These are phyloP conservation scores for Lethrus apterus DNA, from an alignment of 1,140 invertebrate genomes.

Conservation along the genomic window DNA sequence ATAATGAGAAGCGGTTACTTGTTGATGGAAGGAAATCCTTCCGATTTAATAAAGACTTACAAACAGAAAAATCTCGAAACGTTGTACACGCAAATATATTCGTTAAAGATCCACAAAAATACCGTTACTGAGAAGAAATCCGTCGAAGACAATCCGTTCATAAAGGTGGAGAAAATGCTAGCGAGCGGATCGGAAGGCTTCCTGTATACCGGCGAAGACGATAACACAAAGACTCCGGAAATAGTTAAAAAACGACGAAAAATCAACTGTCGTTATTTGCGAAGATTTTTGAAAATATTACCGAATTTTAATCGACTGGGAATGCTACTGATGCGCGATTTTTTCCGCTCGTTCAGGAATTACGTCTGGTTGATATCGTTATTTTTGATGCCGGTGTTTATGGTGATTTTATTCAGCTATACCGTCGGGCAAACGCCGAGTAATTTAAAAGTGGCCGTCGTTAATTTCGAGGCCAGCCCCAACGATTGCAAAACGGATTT, in stretches of 20 bases:
- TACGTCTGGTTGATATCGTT: conserved; percentile 5
- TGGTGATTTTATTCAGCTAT: conserved; percentile 5
- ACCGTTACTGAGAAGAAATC: neutral
- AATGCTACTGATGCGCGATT: conserved; percentile 6
- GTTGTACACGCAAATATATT: conserved; percentile 12
- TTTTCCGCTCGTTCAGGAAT: neutral
- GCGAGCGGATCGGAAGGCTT: conserved; percentile 9
- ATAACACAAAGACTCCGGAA: neutral
- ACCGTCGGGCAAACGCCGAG: conserved; percentile 7
- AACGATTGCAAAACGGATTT: neutral
- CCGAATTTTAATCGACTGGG: conserved; percentile 8
- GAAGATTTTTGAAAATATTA: neutral
- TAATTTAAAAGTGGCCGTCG: conserved; percentile 5
- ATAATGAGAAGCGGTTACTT: conserved; percentile 12
- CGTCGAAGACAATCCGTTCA: conserved; percentile 5
- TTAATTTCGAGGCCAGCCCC: conserved; percentile 9
- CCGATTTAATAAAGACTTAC: conserved; percentile 2
- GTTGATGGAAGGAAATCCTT: conserved; percentile 12
- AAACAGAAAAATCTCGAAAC: conserved; percentile 11
- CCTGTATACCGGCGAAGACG: conserved; percentile 5
- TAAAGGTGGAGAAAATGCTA: neutral
- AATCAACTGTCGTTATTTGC: neutral
- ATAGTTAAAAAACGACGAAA: neutral
- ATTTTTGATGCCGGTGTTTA: conserved; percentile 5
- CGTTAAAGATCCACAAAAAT: neutral